These are phyloP conservation scores for Pterostichus madidus DNA, from an alignment of 2,888 invertebrate species.

Conservation along the genomic window DNA sequence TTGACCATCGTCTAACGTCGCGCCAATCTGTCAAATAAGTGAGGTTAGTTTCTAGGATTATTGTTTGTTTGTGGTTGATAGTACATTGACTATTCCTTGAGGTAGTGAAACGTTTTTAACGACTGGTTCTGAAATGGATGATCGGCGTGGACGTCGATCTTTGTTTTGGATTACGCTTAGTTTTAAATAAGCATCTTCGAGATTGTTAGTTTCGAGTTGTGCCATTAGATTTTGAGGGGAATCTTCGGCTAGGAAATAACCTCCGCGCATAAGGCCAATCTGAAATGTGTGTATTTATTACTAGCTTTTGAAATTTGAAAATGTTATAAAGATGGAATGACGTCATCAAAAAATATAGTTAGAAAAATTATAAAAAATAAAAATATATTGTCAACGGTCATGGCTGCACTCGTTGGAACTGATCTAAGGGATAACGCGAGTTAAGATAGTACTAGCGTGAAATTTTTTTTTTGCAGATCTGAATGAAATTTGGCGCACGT, in stretches of 20 bases:
- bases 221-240: conserved; percentile 76
- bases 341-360: no score
- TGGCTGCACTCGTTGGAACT: no score
- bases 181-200: conserved; percentile 78
- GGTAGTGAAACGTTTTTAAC: background rate
- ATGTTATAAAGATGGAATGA: no score
- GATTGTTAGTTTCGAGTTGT: conserved; percentile 76
- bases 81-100: conserved; percentile 40
- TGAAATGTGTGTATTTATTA: background rate
- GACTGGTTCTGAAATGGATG: conserved; percentile 33
- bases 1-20: conserved; percentile 9
- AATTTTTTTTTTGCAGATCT: no score
- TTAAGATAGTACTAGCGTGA: no score
- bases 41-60: background rate
- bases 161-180: conserved; percentile 71
- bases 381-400: no score
- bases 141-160: background rate
- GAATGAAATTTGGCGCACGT: no score
- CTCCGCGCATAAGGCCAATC: conserved; percentile 78
- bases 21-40: background rate
- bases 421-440: no score
- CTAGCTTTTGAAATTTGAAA: no score
- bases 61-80: background rate
- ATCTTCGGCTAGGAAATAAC: conserved; percentile 78
- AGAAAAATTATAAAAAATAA: no score